These are phyloP conservation scores for Yponomeuta cagnagella DNA, from an alignment of 2,888 invertebrate genomes.

Conservation along the genomic window DNA sequence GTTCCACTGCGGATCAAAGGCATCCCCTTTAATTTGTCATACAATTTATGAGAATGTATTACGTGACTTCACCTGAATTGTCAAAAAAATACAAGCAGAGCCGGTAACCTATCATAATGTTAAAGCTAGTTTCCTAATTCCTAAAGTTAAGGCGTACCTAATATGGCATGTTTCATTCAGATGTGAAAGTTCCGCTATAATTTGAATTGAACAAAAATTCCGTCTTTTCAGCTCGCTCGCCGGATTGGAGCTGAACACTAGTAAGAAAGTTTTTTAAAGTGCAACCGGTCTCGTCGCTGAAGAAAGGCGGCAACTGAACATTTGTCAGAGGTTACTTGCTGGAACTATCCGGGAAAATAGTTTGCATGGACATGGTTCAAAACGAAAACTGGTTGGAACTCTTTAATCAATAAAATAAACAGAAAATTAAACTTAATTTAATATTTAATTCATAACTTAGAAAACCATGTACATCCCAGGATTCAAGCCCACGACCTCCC, in stretches of 20 bases:
- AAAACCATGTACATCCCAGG: too few species aligned
- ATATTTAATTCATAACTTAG: too few species aligned
- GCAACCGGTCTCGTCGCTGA: constrained; percentile 43
- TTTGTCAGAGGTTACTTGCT: constrained; percentile 50
- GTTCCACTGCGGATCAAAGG: too few species aligned
- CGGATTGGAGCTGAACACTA: constrained; percentile 40
- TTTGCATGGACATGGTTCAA: neutral
- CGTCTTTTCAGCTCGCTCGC: constrained; percentile 6
- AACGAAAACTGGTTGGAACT: neutral
- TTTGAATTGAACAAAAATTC: constrained; percentile 12
- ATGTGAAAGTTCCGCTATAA: neutral
- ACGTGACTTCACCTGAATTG: neutral
- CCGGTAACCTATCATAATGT: neutral
- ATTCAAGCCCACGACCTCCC: too few species aligned
- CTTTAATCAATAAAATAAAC: too few species aligned
- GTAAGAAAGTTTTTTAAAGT: constrained; percentile 68
- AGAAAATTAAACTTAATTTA: too few species aligned
- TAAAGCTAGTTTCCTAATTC: neutral
- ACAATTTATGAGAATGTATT: neutral
- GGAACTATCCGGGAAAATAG: neutral
- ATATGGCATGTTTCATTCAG: neutral
- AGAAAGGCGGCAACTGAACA: constrained; percentile 51
- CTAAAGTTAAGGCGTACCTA: neutral
- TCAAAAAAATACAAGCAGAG: neutral
- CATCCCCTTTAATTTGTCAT: too few species aligned